Evolutionary conservation across 2,888 invertebrate genomes (phyloP).

Genomic region (Spicauda simplicius): DNA sequence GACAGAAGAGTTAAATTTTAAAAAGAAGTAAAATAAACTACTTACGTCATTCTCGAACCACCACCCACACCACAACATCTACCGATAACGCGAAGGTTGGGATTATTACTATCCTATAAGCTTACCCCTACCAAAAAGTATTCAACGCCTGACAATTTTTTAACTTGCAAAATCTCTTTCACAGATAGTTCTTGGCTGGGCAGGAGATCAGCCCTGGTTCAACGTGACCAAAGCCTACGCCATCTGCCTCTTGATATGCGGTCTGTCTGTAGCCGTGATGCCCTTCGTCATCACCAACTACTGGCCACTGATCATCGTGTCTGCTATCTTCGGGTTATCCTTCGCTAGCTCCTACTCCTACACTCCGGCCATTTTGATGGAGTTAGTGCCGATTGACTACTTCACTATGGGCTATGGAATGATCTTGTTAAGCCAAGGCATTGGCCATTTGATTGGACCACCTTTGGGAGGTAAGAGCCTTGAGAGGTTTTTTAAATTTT

Average conservation of each 20-base stretch:
- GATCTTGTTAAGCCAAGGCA: conserved; percentile 94
- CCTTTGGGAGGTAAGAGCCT: conserved; percentile 91
- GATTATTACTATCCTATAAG: too few species aligned
- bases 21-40: too few species aligned
- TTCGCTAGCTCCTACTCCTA: conserved; percentile 96
- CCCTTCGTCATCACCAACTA: conserved; percentile 82
- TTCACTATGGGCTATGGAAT: conserved; percentile 97
- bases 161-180: neutral
- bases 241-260: conserved; percentile 89
- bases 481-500: too few species aligned
- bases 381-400: conserved; percentile 94
- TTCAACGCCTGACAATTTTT: too few species aligned
- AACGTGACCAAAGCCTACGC: conserved; percentile 94
- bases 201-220: conserved; percentile 94
- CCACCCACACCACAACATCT: too few species aligned
- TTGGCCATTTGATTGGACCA: conserved; percentile 97
- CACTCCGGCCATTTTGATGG: conserved; percentile 94
- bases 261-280: conserved; percentile 85
- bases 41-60: too few species aligned
- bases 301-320: conserved; percentile 73
- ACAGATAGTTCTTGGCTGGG: conserved; percentile 92
- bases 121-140: too few species aligned
- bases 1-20: too few species aligned
- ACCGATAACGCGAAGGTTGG: too few species aligned
- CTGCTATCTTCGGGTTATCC: conserved; percentile 92